These are phyloP conservation scores for Dipodomys spectabilis DNA, from an alignment of 2,113 vertebrate genomes.

Conservation along the genomic window DNA sequence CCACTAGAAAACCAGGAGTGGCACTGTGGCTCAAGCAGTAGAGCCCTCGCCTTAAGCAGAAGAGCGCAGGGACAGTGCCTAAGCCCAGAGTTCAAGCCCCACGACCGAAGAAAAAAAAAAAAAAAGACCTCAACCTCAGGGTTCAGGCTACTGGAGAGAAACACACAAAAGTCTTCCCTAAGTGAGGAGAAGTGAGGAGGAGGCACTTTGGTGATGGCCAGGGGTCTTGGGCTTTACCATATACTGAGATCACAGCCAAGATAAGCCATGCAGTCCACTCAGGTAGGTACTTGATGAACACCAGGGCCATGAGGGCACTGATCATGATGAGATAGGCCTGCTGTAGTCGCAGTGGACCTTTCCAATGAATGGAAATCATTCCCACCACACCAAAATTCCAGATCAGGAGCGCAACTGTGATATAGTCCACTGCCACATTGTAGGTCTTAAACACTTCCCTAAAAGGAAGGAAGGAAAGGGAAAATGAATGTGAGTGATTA, in stretches of 20 bases:
- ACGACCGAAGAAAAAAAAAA: no score
- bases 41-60: no score
- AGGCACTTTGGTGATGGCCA: slow-evolving; percentile 53
- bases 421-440: slow-evolving; percentile 98
- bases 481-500: no score
- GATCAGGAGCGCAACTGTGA: slow-evolving; percentile 94
- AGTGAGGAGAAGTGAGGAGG: slow-evolving; percentile 37
- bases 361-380: slow-evolving; percentile 99
- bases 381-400: slow-evolving; percentile 99
- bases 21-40: no score
- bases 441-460: slow-evolving; percentile 99
- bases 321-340: slow-evolving; percentile 99
- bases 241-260: slow-evolving; percentile 97
- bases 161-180: slow-evolving; percentile 14
- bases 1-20: no score
- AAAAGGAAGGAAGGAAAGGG: neutral
- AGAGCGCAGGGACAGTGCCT: no score
- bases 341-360: slow-evolving; percentile 96
- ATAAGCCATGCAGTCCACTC: slow-evolving; percentile 99
- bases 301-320: slow-evolving; percentile 98
- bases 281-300: slow-evolving; percentile 99
- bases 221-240: slow-evolving; percentile 89
- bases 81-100: no score
- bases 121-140: neutral
- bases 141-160: neutral